These are phyloP conservation scores for Climacteris rufus DNA, from an alignment of 2,113 vertebrate species.

Conservation along the genomic window DNA sequence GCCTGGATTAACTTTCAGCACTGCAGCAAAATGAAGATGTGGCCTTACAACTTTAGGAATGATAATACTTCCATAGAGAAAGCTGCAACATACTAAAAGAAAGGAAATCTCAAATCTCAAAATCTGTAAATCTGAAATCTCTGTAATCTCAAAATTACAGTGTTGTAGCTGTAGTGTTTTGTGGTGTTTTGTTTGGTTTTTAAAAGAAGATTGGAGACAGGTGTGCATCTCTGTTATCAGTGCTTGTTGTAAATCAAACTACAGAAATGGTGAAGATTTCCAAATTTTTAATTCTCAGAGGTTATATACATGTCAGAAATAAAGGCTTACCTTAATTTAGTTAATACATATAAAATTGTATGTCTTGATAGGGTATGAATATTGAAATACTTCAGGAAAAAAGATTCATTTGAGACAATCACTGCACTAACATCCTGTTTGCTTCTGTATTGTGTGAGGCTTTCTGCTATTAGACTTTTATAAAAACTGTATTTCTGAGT, in stretches of 20 bases:
- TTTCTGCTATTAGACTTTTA: neutral
- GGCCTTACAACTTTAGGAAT: neutral
- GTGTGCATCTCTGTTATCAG: neutral
- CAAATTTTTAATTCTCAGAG: neutral
- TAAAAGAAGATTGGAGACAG: neutral
- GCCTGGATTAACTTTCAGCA: neutral
- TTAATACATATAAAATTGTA: neutral
- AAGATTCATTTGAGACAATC: fast-evolving
- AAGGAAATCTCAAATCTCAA: neutral
- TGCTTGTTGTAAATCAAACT: neutral
- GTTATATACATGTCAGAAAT: neutral
- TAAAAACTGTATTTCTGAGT: neutral
- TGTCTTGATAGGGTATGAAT: neutral
- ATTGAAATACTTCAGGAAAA: neutral
- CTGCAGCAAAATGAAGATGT: neutral
- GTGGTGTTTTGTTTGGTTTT: neutral
- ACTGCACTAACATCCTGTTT: neutral
- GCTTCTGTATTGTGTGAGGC: neutral
- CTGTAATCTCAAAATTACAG: too few species aligned
- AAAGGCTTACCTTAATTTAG: neutral
- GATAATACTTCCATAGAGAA: neutral
- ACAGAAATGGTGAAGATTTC: neutral
- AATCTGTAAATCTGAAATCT: too few species aligned
- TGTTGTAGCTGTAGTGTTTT: neutral
- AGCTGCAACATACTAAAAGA: neutral